phyloP scores from a whole-genome alignment of 35 echinoderm and acorn worm species.

The Lytechinus pictus region DNA sequence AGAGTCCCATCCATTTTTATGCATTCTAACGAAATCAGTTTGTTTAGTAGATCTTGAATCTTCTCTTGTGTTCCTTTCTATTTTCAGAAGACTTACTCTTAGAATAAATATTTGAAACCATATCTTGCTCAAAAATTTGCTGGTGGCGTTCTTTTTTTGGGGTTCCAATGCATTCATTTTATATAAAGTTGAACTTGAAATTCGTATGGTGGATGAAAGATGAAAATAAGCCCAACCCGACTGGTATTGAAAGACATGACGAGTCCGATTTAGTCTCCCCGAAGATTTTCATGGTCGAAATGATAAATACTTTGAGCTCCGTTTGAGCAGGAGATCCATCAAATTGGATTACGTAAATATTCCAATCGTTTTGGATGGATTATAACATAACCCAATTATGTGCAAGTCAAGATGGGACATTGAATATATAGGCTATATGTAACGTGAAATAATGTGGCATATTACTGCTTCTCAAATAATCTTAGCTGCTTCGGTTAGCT shows the following conservation, averaged over 20 bases:
- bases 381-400: constrained; percentile 13
- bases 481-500: not conserved
- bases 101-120: not conserved
- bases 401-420: not conserved
- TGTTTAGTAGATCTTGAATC: not conserved
- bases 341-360: constrained; percentile 48
- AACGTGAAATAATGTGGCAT: constrained; percentile 13
- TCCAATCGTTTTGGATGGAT: not conserved
- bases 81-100: not conserved
- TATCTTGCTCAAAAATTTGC: not conserved
- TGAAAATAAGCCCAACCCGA: not conserved
- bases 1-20: not conserved
- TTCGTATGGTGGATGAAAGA: not conserved
- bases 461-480: not conserved
- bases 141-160: not conserved
- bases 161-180: not conserved
- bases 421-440: not conserved
- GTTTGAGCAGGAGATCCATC: constrained; percentile 29
- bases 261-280: not conserved
- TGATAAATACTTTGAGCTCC: constrained; percentile 28
- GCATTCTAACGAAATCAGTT: not conserved
- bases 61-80: not conserved
- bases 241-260: not conserved
- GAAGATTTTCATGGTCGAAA: not conserved
- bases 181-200: not conserved